A percentile compares a stretch with the other conserved stretches of the same genome.
Conservation (phyloP, 1,140 invertebrate species). For the Oryctes rhinoceros region DNA sequence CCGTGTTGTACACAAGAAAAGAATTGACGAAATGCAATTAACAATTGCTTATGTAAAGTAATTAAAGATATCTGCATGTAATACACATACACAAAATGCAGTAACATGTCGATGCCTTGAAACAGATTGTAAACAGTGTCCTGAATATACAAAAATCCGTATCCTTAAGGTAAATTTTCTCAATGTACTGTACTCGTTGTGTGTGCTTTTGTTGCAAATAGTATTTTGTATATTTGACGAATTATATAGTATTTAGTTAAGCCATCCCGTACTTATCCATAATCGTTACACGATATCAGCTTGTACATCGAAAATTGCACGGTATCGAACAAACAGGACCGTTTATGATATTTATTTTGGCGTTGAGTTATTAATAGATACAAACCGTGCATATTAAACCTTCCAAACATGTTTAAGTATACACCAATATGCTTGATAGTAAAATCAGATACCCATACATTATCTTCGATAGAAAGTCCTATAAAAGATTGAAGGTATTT, state of each 20-base stretch:
- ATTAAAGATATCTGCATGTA: neutral
- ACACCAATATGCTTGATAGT: too few species aligned
- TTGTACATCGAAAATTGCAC: neutral
- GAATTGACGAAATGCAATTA: neutral
- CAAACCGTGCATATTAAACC: neutral
- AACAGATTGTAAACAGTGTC: neutral
- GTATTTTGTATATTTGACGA: too few species aligned
- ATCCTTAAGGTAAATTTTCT: neutral
- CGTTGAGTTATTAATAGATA: constrained; percentile 13
- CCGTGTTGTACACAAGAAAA: neutral
- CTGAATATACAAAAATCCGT: neutral
- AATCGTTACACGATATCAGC: neutral
- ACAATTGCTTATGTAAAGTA: neutral
- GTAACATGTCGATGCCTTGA: neutral
- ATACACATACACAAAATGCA: too few species aligned
- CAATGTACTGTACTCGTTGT: neutral
- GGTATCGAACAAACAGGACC: neutral
- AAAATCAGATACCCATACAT: too few species aligned
- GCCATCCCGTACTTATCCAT: too few species aligned
- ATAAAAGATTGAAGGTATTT: too few species aligned
- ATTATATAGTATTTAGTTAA: too few species aligned
- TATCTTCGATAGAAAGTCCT: too few species aligned
- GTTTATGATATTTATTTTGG: neutral
- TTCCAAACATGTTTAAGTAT: too few species aligned
- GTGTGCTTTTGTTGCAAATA: neutral